phyloP scores from a whole-genome alignment of 2,797 vertebrate genomes.

The Tangara arthus region DNA sequence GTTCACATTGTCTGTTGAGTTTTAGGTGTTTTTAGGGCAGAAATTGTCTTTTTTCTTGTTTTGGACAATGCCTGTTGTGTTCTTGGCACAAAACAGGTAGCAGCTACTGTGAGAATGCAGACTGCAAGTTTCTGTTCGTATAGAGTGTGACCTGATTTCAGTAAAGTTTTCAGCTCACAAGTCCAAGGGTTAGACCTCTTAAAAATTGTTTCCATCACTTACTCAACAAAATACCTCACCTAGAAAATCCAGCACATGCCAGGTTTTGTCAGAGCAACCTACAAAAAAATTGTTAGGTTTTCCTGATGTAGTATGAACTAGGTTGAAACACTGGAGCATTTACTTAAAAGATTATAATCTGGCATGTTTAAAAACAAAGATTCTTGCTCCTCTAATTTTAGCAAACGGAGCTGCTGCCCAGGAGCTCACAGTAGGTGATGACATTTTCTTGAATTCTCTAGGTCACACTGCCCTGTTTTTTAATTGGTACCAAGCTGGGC shows the following conservation, averaged over 20 bases:
- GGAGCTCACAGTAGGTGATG: background rate
- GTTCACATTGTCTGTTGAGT: background rate
- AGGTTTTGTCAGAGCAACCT: background rate
- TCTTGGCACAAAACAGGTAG: background rate
- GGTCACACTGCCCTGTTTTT: background rate
- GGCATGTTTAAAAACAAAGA: background rate
- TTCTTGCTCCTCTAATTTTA: background rate
- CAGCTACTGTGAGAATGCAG: background rate
- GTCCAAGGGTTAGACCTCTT: background rate
- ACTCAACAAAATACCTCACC: background rate
- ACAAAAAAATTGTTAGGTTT: background rate
- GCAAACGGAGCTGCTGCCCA: background rate
- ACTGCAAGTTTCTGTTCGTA: background rate
- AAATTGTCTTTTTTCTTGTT: background rate
- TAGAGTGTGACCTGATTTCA: background rate
- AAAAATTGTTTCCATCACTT: background rate
- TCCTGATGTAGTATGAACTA: background rate
- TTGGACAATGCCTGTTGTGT: background rate
- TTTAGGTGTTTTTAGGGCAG: background rate
- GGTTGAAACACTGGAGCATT: background rate
- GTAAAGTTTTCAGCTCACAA: background rate
- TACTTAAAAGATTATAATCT: background rate
- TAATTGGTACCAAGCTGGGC: background rate
- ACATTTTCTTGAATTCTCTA: background rate
- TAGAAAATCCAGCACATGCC: background rate